Percentiles rank a stretch among this genome's conserved stretches.
Evolutionary conservation across 2,113 vertebrate genomes (phyloP).

Genomic region (Panthera uncia): DNA sequence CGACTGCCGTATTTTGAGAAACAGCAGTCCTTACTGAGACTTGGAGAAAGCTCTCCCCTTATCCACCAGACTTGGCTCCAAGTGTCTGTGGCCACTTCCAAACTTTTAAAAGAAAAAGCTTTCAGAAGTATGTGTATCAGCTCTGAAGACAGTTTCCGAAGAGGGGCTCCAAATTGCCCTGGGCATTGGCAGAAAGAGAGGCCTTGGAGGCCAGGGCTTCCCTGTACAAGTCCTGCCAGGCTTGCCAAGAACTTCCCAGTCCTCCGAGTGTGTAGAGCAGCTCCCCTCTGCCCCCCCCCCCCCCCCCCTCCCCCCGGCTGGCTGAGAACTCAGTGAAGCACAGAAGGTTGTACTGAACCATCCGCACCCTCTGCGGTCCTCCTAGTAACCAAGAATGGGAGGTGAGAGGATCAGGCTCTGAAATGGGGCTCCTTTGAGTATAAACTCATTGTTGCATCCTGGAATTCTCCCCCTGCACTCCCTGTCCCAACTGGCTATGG

Average conservation of each 20-base stretch:
- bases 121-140: not conserved
- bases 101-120: not conserved
- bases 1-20: not conserved
- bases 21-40: not conserved
- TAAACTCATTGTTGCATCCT: not conserved
- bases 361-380: not conserved
- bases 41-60: not conserved
- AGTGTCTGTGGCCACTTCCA: not conserved
- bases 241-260: not conserved
- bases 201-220: not conserved
- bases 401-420: not conserved
- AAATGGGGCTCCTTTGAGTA: not conserved
- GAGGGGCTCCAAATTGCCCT: not conserved
- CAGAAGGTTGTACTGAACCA: not conserved
- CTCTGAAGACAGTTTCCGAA: not conserved
- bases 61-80: not conserved
- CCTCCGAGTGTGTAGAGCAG: not conserved
- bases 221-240: not conserved
- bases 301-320: not conserved
- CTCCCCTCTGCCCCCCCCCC: not conserved
- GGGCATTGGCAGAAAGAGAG: not conserved
- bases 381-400: not conserved
- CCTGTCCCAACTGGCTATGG: not conserved
- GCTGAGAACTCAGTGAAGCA: not conserved
- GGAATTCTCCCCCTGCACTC: not conserved